Conservation (phyloP, 2,888 invertebrate species). For the Stenichneumon culpator region DNA sequence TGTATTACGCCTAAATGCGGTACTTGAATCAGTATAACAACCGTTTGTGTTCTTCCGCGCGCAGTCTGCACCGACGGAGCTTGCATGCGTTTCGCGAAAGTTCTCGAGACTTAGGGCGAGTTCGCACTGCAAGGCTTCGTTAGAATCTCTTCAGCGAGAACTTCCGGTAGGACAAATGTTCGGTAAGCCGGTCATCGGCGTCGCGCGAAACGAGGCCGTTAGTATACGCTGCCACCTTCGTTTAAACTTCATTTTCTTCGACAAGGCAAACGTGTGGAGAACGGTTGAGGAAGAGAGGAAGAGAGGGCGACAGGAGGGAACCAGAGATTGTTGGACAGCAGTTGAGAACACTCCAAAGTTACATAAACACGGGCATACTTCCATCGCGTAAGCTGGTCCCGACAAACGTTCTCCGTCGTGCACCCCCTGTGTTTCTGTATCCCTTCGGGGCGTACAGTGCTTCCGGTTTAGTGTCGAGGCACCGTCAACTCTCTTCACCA, state of each 20-base stretch:
- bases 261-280: not conserved
- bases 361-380: conserved; percentile 39
- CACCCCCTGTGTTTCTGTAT: conserved; percentile 56
- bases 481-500: not conserved
- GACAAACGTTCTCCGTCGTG: conserved; percentile 55
- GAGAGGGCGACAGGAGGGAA: not conserved
- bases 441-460: conserved; percentile 52
- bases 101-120: conserved; percentile 1
- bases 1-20: conserved; percentile 1
- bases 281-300: not conserved
- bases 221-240: not conserved
- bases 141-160: conserved; percentile 2
- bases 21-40: not conserved
- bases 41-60: not conserved
- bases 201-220: not conserved
- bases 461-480: conserved; percentile 51
- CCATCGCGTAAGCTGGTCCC: conserved; percentile 20
- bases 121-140: conserved; percentile 6
- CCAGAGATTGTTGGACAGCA: not conserved
- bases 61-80: not conserved
- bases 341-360: conserved; percentile 58
- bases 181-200: conserved; percentile 5
- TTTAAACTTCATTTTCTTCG: conserved; percentile 8
- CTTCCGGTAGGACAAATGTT: not conserved
- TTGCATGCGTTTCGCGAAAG: not conserved